Evolutionary conservation across 2,888 invertebrate genomes (phyloP), one percentile per base, ranked within the genome.

Genomic region (Eulithis testata): DNA sequence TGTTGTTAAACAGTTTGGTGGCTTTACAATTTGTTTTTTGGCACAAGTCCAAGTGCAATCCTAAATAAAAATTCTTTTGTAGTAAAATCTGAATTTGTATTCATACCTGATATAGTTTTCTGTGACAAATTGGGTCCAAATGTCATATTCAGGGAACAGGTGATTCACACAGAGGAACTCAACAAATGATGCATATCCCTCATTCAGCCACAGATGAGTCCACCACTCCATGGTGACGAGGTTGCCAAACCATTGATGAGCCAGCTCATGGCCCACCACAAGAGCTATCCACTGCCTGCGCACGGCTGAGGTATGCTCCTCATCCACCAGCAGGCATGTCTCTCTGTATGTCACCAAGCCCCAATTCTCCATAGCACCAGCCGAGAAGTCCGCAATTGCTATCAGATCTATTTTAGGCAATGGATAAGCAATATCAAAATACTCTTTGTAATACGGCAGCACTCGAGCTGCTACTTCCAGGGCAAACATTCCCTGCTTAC

Each of bases 281-380:
- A 98, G 88, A 0, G 98, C 98, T 76, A 98, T 97, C 90, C 96
- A 96, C 82, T 98, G 97, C 75, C 97, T 96, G 58, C 96, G 94
- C 63, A 95, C 95, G 4, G 97, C 95, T 1, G 98, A 98, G 0
- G 98, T 97, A 82, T 98, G 97, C 76, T 96, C 94, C 1, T 97
- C 96, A 90, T 99, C 99, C 4, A 98, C 97, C 44, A 99, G 92
- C 0, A 99, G 94, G 74, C 97, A 97, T 5, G 97, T 97, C 86
- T 99, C 99, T 69, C 99, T 95, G 82, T 97, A 98, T n/a, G 98
- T 98, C 40, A 98, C 97, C 55, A 96, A 86, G 3, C 99, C 99
- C 99, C 99, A 99, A 88, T 99, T 99, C 89, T 99, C 99, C 99
- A 99, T 99, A 62, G 99, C 99, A 74, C 98, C 98, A 69, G 97